Evolutionary conservation across 1,140 invertebrate genomes (phyloP).

Genomic region (Aphelenchoides fujianensis): DNA sequence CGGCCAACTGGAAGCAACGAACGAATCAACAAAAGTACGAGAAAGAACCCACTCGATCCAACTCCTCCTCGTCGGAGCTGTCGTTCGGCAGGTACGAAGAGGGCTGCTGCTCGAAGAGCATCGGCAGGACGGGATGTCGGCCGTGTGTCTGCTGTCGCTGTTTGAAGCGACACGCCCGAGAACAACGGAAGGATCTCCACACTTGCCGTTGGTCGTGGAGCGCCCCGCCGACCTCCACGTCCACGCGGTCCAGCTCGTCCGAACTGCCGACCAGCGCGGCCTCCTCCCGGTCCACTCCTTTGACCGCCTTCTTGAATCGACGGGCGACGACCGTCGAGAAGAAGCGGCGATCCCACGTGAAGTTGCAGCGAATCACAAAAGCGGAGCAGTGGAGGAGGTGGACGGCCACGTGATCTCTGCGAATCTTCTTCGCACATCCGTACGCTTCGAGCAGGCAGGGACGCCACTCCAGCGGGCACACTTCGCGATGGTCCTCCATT

Average conservation of each 20-base stretch:
- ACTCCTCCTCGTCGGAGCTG: slow-evolving; percentile 7
- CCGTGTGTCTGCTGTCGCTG: not conserved
- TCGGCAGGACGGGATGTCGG: not conserved
- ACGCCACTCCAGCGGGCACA: not conserved
- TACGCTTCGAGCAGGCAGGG: not conserved
- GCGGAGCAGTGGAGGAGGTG: not conserved
- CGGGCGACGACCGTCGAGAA: not conserved
- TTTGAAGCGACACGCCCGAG: not conserved
- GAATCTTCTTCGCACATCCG: not conserved
- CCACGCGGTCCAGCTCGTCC: not conserved
- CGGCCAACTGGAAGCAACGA: not conserved
- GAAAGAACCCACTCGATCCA: not conserved
- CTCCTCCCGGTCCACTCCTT: not conserved
- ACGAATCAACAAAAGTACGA: too few species aligned
- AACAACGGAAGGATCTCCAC: not conserved
- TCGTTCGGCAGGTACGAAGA: not conserved
- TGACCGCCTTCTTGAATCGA: not conserved
- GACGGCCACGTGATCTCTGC: not conserved
- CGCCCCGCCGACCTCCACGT: not conserved
- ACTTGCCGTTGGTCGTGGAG: not conserved
- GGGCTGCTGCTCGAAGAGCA: not conserved
- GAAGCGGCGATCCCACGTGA: slow-evolving; percentile 1
- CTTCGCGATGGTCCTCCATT: not conserved
- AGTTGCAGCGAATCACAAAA: not conserved
- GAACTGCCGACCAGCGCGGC: not conserved